Evolutionary conservation across 53 echinoderm and acorn worm species (phyloP).

Genomic region (Holothuria scabra): DNA sequence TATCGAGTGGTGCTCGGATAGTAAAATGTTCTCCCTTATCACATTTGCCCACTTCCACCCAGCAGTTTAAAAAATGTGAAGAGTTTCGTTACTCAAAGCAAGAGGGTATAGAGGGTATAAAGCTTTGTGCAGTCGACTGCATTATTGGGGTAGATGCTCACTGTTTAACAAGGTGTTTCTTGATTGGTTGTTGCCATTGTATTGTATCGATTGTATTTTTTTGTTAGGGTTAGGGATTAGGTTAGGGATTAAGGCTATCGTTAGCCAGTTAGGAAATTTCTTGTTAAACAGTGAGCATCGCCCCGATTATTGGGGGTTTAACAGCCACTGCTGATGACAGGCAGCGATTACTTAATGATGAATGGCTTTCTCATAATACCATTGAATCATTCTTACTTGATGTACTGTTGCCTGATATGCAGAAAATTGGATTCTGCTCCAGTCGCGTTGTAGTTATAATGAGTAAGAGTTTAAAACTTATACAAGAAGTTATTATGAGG

Average conservation of each 20-base stretch:
- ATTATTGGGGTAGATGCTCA: not conserved
- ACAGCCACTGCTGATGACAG: not conserved
- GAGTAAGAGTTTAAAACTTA: not conserved
- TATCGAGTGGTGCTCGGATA: not conserved
- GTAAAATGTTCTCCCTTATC: not conserved
- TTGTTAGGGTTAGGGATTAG: too few species aligned
- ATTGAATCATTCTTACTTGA: not conserved
- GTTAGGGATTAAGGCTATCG: too few species aligned
- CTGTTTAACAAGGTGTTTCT: too few species aligned
- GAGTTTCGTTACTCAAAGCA: not conserved
- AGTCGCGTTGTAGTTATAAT: not conserved
- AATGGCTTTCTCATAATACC: not conserved
- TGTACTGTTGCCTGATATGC: not conserved
- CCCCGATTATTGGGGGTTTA: not conserved
- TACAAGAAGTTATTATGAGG: not conserved
- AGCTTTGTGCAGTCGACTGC: not conserved
- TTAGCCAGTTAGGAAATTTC: too few species aligned
- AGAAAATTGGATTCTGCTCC: not conserved
- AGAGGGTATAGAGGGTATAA: not conserved
- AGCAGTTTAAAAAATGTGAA: not conserved
- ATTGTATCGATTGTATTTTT: too few species aligned
- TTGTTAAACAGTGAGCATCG: too few species aligned
- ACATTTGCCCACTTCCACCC: not conserved
- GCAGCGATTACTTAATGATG: not conserved
- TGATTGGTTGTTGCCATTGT: too few species aligned